These are phyloP conservation scores for Natator depressus DNA, from an alignment of 2,113 vertebrate genomes.

Conservation along the genomic window DNA sequence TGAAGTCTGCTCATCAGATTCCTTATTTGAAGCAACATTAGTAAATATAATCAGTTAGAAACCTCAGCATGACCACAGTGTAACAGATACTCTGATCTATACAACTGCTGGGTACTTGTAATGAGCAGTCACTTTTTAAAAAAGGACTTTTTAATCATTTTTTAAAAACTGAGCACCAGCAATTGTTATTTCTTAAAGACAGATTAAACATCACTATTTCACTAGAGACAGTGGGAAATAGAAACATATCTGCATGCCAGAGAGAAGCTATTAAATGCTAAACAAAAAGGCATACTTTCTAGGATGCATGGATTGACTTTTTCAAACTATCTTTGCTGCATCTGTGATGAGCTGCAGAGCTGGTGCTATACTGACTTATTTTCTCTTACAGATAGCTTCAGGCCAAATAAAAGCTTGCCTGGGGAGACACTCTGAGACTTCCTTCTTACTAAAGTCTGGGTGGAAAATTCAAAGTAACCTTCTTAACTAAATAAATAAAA, in stretches of 20 bases:
- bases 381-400: constrained; percentile 1
- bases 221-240: not conserved
- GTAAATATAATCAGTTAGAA: constrained; percentile 29
- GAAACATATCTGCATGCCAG: not conserved
- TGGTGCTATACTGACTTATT: not conserved
- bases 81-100: not conserved
- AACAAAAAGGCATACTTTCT: not conserved
- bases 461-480: constrained; percentile 12
- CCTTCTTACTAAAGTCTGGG: constrained; percentile 26
- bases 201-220: not conserved
- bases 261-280: not conserved
- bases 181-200: not conserved
- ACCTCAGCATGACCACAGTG: not conserved
- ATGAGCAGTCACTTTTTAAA: not conserved
- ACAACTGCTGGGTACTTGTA: not conserved
- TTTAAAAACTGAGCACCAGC: not conserved
- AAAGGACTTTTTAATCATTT: not conserved
- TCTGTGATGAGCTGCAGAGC: not conserved
- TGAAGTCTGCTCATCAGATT: constrained; percentile 46
- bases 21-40: constrained; percentile 65
- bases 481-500: constrained; percentile 37
- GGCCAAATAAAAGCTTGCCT: not conserved
- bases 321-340: constrained; percentile 3
- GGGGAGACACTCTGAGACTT: not conserved
- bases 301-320: not conserved